Evolutionary conservation across 2,113 vertebrate genomes (phyloP), one percentile per base, ranked within the genome.

Genomic region (Pithys albifrons): DNA sequence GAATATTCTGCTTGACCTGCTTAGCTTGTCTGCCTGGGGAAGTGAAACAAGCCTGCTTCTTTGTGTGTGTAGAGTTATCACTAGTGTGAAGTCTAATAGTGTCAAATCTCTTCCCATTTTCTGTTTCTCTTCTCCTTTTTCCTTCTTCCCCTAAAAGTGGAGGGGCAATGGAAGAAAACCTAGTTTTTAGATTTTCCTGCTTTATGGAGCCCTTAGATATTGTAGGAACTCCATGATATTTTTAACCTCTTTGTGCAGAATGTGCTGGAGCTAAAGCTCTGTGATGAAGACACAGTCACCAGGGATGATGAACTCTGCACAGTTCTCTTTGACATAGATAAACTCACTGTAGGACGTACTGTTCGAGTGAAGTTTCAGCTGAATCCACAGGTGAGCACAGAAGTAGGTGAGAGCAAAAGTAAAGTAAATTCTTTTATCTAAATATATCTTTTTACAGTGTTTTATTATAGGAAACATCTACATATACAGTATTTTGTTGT

Each of bases 231-330:
- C 10, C 12, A 13, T 59, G 12, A n/a, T 51, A 31, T 55, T 78
- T 25, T 84, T 54, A 70, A 66, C 3, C 25, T 75, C 28, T 89
- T 79, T 84, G 87, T 58, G 65, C 88, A 98, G 98, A 98, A 98
- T 0, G 88, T 98, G 57, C 89, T 98, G 71, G 97, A 98, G 54
- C 69, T 98, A 45, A 98, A 97, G 7, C 41, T 98, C 59, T 98
- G 97, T 45, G 98, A 98, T 80, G 98, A 98, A 86, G 98, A 98
- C 73, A 87, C 82, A 0, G 3, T 97, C 33, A 98, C 97, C 45
- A 97, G 95, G 86, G 97, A 98, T 16, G 98, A 98, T 10, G 98
- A 98, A 19, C 98, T 98, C 88, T 97, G 97, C 91, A 98, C 98
- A 6, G 83, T 98, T 88, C 91, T 98, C 82, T 98, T 98, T 64